These are phyloP conservation scores for Dasyornis broadbenti DNA, from an alignment of 2,113 vertebrate species.

Conservation along the genomic window DNA sequence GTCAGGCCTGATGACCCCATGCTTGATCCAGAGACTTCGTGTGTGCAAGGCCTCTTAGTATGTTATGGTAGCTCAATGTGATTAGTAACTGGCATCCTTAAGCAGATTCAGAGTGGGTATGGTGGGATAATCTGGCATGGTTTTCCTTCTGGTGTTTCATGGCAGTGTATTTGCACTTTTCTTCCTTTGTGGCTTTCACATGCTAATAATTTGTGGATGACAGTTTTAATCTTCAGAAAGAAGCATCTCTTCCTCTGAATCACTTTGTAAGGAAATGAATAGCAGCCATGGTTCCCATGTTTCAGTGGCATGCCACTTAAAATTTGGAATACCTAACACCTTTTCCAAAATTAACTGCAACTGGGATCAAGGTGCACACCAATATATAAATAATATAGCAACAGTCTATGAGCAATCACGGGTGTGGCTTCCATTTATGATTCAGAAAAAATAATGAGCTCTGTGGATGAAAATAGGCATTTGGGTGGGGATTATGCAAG, in stretches of 20 bases:
- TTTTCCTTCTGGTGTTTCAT: background rate
- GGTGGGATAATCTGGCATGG: background rate
- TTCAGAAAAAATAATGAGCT: conserved; percentile 65
- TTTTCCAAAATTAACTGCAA: background rate
- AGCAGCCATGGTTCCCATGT: conserved; percentile 16
- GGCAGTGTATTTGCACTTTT: background rate
- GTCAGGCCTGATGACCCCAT: background rate
- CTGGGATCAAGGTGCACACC: background rate
- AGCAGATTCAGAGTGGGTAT: background rate
- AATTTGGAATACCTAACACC: background rate
- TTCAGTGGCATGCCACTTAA: background rate
- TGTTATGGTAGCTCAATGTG: background rate
- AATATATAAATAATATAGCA: conserved; percentile 42
- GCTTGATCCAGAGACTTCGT: background rate
- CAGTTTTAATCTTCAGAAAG: background rate
- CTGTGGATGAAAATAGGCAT: conserved; percentile 62
- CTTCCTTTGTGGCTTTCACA: background rate
- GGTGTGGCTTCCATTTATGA: conserved; percentile 61
- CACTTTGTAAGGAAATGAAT: conserved; percentile 28
- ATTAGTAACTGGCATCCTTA: background rate
- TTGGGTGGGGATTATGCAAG: conserved; percentile 58
- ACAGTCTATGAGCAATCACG: conserved; percentile 39
- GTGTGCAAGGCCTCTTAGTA: background rate
- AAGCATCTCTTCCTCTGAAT: conserved; percentile 19
- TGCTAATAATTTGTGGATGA: background rate